A percentile compares a stretch with the other conserved stretches of the same genome.
Evolutionary conservation across 2,113 vertebrate species (phyloP).

Genomic region (Gopherus evgoodei): DNA sequence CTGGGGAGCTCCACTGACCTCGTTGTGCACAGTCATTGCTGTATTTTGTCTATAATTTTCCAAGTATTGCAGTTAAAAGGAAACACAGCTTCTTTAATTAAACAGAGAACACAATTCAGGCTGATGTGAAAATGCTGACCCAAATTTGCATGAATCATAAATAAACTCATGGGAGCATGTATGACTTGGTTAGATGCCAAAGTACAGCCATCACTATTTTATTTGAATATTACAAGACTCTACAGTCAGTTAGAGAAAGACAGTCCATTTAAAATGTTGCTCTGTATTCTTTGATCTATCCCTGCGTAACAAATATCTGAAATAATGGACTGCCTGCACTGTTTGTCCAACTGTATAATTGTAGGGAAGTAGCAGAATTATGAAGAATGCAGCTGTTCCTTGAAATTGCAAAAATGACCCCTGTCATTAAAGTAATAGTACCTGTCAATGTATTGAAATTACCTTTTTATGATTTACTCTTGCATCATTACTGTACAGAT

Average conservation of each 20-base stretch:
- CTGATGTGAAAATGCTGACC: neutral
- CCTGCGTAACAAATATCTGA: neutral
- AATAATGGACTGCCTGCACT: neutral
- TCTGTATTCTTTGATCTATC: neutral
- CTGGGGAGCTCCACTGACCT: neutral
- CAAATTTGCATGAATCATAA: neutral
- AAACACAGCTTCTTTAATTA: neutral
- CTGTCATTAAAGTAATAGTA: neutral
- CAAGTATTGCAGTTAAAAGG: neutral
- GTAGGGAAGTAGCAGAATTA: neutral
- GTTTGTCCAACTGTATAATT: neutral
- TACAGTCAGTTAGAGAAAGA: neutral
- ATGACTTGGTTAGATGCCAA: neutral
- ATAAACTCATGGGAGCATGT: neutral
- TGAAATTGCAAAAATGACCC: neutral
- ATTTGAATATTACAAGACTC: neutral
- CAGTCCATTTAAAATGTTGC: neutral
- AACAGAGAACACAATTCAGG: neutral
- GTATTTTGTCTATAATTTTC: neutral
- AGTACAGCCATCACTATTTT: neutral
- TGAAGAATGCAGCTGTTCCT: neutral
- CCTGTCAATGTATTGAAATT: neutral
- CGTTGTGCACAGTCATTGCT: neutral
- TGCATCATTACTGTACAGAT: neutral
- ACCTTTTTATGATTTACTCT: neutral